Base-by-base conservation (phyloP, 2,113 vertebrate genomes). In the Hydrochoerus hydrochaeris region DNA sequence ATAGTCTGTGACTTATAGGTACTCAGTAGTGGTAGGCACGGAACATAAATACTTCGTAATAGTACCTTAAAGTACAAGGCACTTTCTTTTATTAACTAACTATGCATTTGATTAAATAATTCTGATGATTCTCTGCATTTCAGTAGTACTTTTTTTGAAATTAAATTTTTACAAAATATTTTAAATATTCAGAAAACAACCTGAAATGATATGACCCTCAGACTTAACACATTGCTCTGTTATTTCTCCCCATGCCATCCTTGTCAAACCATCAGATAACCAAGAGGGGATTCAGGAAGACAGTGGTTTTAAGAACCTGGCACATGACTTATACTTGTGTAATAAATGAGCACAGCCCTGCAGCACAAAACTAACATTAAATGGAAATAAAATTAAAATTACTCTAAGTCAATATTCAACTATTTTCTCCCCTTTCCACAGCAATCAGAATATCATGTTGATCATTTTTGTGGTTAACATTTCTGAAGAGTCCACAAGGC, bases 111-210 rank as follows among this genome's bases (percentile, higher is more conserved):
- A 35, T 54, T 54, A 85, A 52, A 83, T 24, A 77, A 46, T 78
- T 52, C 38, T 86, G 46, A 88, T 41, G 6, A 60, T 46, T 91
- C 49, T 85, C 57, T 60, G 46, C n/a, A 90, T 58, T n/a, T 46
- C 1, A 75, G 3, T 58, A 75, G 28, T 11, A 57, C 2, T n/a
- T n/a, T 71, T 90, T 57, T 35, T 44, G 46, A 90, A 90, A 67
- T 67, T 82, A 35, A 67, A 67, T 86, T 86, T 95, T 81, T 63
- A 82, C 54, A 20, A 96, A 94, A 57, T 73, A 88, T 44, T 88
- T 58, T 38, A 93, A 95, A 73, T 41, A 92, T 22, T 88, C 32
- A 95, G 85, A 92, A 85, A 91, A 88, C 32, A 91, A 86, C 8
- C 38, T 81, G 63, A 60, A 81, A 78, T 83, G 26, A 24, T 38